phyloP scores from a whole-genome alignment of 1,140 invertebrate species.

The Pseudomyrmex flavicornis region DNA sequence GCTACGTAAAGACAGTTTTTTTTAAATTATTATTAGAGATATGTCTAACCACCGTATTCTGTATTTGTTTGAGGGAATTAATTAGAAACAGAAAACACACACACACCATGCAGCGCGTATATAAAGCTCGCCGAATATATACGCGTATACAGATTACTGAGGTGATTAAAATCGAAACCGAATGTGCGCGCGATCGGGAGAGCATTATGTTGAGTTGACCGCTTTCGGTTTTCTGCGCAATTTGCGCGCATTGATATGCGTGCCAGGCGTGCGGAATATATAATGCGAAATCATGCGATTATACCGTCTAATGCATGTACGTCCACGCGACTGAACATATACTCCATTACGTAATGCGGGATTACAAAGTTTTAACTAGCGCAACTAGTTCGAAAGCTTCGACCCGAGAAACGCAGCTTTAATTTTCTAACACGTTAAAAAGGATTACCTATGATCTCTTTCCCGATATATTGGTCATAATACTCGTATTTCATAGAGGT shows the following conservation, averaged over 20 bases:
- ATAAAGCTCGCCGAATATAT: background rate
- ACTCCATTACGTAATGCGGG: slow-evolving; percentile 48
- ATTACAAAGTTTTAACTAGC: slow-evolving; percentile 58
- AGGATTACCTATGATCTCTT: slow-evolving; percentile 35
- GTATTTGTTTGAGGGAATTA: slow-evolving; percentile 17
- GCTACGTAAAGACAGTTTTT: slow-evolving; percentile 13
- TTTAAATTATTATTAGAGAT: slow-evolving; percentile 43
- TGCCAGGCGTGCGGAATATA: background rate
- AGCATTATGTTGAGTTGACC: slow-evolving; percentile 15
- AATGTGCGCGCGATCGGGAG: background rate
- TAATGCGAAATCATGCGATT: slow-evolving; percentile 40
- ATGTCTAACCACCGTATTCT: background rate
- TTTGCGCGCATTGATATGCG: slow-evolving; percentile 13
- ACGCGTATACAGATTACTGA: background rate
- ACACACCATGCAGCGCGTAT: too few relatives aligned
- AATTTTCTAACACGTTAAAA: slow-evolving; percentile 56
- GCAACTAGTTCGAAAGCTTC: slow-evolving; percentile 50
- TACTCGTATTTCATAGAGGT: slow-evolving; percentile 15
- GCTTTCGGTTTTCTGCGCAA: slow-evolving; percentile 43
- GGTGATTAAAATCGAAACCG: slow-evolving; percentile 20
- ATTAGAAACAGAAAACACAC: too few relatives aligned
- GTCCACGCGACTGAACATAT: slow-evolving; percentile 49
- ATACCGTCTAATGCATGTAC: slow-evolving; percentile 47
- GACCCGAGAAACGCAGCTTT: slow-evolving; percentile 39
- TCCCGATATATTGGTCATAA: background rate